Percentiles rank a stretch among this genome's conserved stretches.
These are phyloP conservation scores for Gymnoscelis rufifasciata DNA, from an alignment of 2,888 invertebrate species.

Conservation along the genomic window DNA sequence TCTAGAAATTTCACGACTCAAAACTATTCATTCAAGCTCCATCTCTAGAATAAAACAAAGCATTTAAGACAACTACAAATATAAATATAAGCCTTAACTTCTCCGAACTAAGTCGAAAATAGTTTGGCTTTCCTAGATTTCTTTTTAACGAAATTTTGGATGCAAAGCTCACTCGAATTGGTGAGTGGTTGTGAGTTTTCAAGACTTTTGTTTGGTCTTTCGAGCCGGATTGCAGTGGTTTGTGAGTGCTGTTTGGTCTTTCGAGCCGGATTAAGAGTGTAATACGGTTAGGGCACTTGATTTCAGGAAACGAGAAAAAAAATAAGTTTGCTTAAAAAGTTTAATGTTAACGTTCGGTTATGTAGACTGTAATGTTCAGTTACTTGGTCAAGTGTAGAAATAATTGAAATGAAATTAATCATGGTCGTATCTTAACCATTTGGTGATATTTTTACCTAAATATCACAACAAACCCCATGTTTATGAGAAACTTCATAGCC, in stretches of 20 bases:
- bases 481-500: constrained; percentile 18
- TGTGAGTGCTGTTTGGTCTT: constrained; percentile 23
- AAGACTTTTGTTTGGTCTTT: constrained; percentile 28
- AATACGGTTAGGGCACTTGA: neutral
- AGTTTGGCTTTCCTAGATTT: constrained; percentile 11
- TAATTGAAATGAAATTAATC: too few relatives aligned
- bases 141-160: constrained; percentile 16
- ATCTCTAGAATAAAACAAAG: constrained; percentile 14
- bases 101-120: constrained; percentile 7
- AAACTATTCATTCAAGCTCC: constrained; percentile 13
- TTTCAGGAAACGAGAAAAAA: neutral
- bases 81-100: constrained; percentile 1
- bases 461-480: neutral
- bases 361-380: too few relatives aligned
- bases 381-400: too few relatives aligned
- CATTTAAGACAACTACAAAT: constrained; percentile 1
- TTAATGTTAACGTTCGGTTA: too few relatives aligned
- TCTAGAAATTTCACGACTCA: constrained; percentile 2
- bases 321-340: too few relatives aligned
- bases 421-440: too few relatives aligned
- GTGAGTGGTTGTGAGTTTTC: constrained; percentile 18
- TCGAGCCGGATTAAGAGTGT: constrained; percentile 2
- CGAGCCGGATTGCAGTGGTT: constrained; percentile 24
- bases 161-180: constrained; percentile 18
- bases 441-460: too few relatives aligned